These are phyloP conservation scores for Pelvicachromis taeniatus DNA, from an alignment of 2,113 vertebrate genomes.

Conservation along the genomic window DNA sequence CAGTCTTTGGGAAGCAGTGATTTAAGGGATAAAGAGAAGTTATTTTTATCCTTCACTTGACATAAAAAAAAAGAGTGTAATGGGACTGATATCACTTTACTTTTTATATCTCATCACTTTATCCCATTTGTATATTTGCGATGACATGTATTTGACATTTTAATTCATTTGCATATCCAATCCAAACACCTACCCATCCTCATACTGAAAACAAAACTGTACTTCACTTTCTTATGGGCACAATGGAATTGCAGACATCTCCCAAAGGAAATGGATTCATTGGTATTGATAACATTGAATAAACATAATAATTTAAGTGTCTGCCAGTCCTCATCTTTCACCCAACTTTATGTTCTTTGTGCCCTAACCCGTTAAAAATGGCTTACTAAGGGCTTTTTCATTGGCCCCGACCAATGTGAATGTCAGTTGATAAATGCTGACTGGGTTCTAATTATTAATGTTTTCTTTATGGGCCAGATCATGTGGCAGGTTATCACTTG, in stretches of 20 bases:
- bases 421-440: background rate
- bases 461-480: background rate
- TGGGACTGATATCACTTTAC: background rate
- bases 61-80: background rate
- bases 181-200: background rate
- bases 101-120: background rate
- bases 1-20: background rate
- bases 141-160: background rate
- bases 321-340: background rate
- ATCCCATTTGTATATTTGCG: background rate
- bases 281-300: background rate
- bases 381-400: background rate
- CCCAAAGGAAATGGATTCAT: background rate
- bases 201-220: background rate
- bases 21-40: background rate
- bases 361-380: background rate
- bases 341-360: background rate
- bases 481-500: background rate
- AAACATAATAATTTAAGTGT: constrained; percentile 1
- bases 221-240: background rate
- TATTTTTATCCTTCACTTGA: background rate
- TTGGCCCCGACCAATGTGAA: background rate
- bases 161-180: background rate
- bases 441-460: background rate
- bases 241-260: background rate